Evolutionary conservation across 2,113 vertebrate species (phyloP).

Genomic region (Prionailurus viverrinus): DNA sequence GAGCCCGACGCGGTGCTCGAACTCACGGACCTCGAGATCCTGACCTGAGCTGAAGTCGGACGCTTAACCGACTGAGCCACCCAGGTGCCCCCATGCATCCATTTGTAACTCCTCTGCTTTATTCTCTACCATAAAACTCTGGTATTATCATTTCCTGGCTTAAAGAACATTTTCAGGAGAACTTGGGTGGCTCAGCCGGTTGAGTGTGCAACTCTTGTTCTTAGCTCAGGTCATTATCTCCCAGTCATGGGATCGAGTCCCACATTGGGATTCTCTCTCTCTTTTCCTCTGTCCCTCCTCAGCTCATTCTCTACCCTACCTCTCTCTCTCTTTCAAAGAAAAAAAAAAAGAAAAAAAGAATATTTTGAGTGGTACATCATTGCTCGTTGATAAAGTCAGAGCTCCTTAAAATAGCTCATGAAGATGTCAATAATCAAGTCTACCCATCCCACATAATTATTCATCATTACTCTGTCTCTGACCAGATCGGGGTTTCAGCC

Average conservation of each 20-base stretch:
- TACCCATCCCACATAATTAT: neutral
- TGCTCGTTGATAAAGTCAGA: neutral
- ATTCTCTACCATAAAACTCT: neutral
- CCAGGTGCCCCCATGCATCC: neutral
- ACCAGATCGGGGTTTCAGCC: neutral
- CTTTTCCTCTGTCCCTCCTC: no score
- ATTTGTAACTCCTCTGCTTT: neutral
- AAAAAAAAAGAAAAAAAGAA: neutral
- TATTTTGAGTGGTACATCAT: neutral
- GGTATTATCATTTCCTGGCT: neutral
- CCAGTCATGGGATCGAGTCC: no score
- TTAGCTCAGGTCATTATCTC: no score
- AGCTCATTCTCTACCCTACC: no score
- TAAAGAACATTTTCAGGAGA: neutral
- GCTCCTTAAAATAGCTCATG: neutral
- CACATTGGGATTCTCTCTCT: no score
- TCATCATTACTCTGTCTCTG: accelerated
- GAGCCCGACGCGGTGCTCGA: no score
- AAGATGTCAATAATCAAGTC: neutral
- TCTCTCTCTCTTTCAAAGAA: no score
- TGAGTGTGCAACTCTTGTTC: no score
- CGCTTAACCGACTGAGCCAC: no score
- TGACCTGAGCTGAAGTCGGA: no score
- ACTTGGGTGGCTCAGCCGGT: no score
- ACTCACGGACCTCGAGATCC: no score